Evolutionary conservation across 2,888 invertebrate species (phyloP), one percentile per base, ranked within the genome.

Genomic region (Pseudanteris insignis): DNA sequence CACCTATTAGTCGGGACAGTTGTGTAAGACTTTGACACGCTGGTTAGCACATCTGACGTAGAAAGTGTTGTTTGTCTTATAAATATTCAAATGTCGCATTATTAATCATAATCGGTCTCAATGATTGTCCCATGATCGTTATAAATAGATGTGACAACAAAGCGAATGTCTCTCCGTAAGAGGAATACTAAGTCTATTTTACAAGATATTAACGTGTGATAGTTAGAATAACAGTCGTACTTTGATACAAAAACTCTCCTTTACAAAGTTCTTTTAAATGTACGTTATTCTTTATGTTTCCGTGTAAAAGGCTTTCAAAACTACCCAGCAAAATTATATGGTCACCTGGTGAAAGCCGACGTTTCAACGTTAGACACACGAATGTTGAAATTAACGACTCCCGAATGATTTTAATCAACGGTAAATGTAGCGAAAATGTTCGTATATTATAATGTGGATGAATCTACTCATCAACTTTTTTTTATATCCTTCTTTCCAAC

Each of bases 241-340:
- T 47, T 53, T 41, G 41, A 53, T 53, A 37, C 21, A 47, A 41
- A 59, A 50, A 59, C 6, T 51, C 46, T 29, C 29, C 15, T 46
- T 44, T 40, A n/a, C n/a, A n/a, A 29, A 40, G 40, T 44, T 25
- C 41, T 36, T 46, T 47, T 41, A 47, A 46, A 41, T 47, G 30
- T 18, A 28, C 32, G 47, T 46, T 53, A 51, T 47, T 51, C 51
- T 51, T 47, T 59, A 51, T 46, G 51, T 46, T 51, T 38, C 36
- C 30, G 44, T n/a, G 46, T 46, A 53, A 53, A 50, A 50, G 58
- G 29, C 44, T 32, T 21, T 21, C 43, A 50, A 40, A 51, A 50
- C 37, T 44, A 51, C 34, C 12, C 5, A 36, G 51, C 51, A 24
- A 51, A 59, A 59, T 59, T 59, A 51, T 44, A 59, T 26, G 50